A percentile compares a stretch with the other conserved stretches of the same genome.
These are phyloP conservation scores for Bombus fervidus DNA, from an alignment of 1,140 invertebrate species.

Conservation along the genomic window DNA sequence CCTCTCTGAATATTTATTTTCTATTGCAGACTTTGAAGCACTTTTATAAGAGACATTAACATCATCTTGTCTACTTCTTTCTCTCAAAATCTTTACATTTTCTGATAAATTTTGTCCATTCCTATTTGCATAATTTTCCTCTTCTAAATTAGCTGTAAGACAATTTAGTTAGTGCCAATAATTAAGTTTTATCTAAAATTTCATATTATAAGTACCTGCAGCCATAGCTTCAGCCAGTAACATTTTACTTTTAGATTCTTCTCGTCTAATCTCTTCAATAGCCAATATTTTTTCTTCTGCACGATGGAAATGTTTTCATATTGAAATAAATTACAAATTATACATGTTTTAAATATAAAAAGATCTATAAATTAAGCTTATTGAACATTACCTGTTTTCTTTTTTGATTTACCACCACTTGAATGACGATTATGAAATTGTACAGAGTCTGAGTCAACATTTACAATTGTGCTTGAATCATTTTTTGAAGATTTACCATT, in stretches of 20 bases:
- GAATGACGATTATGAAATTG: constrained; percentile 43
- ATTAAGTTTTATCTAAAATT: not conserved
- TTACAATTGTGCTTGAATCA: constrained; percentile 57
- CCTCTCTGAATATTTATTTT: constrained; percentile 61
- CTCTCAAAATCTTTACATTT: constrained; percentile 37
- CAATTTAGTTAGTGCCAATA: constrained; percentile 18
- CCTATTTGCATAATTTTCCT: constrained; percentile 50
- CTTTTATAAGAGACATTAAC: constrained; percentile 29
- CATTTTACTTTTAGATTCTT: constrained; percentile 77
- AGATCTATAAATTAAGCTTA: not conserved
- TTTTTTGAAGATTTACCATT: constrained; percentile 40
- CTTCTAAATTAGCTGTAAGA: constrained; percentile 61
- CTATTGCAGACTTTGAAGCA: constrained; percentile 27
- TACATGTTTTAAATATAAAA: not conserved
- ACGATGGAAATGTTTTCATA: constrained; percentile 27
- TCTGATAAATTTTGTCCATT: constrained; percentile 47
- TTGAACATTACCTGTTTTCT: constrained; percentile 58
- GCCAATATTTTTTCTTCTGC: constrained; percentile 77
- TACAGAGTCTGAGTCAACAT: constrained; percentile 57
- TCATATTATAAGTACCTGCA: constrained; percentile 58
- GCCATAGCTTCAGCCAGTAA: constrained; percentile 74
- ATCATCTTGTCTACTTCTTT: constrained; percentile 46
- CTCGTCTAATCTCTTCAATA: constrained; percentile 81
- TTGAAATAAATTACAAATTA: not conserved
- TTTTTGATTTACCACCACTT: constrained; percentile 51